phyloP scores from a whole-genome alignment of 2,888 invertebrate genomes.

The Melanargia galathea region DNA sequence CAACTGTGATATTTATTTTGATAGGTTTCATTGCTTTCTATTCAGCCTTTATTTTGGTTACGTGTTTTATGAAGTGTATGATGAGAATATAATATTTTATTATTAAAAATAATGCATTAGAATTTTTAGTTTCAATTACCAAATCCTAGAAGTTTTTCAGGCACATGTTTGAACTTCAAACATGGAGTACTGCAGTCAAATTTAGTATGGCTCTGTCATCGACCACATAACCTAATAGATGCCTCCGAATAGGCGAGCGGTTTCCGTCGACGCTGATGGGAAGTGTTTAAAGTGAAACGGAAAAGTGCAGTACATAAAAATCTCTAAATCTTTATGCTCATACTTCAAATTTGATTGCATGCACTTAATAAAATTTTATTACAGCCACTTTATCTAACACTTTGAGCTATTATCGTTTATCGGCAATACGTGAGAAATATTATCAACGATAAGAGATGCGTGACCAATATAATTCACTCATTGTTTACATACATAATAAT shows the following conservation, averaged over 20 bases:
- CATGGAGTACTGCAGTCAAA: too few species aligned
- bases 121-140: neutral
- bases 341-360: conserved; percentile 14
- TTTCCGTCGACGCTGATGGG: too few species aligned
- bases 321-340: conserved; percentile 13
- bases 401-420: conserved; percentile 44
- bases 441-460: conserved; percentile 51
- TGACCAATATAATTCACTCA: conserved; percentile 36
- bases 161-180: too few species aligned
- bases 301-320: too few species aligned
- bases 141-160: neutral
- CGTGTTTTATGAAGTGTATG: conserved; percentile 52
- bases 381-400: conserved; percentile 21
- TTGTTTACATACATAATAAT: conserved; percentile 9
- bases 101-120: neutral
- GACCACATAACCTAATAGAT: too few species aligned
- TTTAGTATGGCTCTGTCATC: too few species aligned
- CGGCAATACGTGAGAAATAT: conserved; percentile 49
- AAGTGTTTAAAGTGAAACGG: too few species aligned
- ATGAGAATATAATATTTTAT: conserved; percentile 40
- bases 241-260: too few species aligned
- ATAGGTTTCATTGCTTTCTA: conserved; percentile 51
- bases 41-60: conserved; percentile 48
- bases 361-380: conserved; percentile 18
- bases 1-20: conserved; percentile 42